Evolutionary conservation across 2,888 invertebrate genomes (phyloP), one percentile per base, ranked within the genome.

Genomic region (Pelosia muscerda): DNA sequence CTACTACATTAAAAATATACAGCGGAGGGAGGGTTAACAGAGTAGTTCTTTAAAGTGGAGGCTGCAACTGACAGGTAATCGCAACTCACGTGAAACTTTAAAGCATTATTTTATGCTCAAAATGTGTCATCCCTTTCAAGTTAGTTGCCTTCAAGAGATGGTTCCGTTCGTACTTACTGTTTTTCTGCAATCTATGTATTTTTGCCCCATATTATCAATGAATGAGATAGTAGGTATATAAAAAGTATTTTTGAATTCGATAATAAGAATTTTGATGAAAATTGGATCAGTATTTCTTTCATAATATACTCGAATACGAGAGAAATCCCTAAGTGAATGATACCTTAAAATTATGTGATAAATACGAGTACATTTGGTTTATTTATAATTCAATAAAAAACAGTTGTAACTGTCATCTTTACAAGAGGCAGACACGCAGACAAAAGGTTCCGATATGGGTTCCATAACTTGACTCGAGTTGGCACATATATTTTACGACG

Each of bases 401-500:
- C n/a, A n/a, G n/a, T 49, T 8, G 19, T n/a, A 49, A 49, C 25
- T 15, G 11, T 0, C 4, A 55, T 13, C 55, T 9, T 55, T 23
- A 15, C 3, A 55, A 23, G 2, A 11, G 23, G 55, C 11, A 23
- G 13, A 0, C 15, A 25, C 6, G 25, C 25, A 15, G 23, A 54
- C 25, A 26, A 23, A n/a, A 23, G 55, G 19, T 26, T 55, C 25
- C 13, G 55, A 19, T 23, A 55, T 55, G 55, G 55, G 55, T 26
- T 19, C 25, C 55, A 26, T 55, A 55, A 55, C 55, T 26, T 55
- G 26, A 23, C 26, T 55, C 55, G 23, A 55, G 25, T 55, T 26
- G 3, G 13, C 55, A 55, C 55, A 55, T 60, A n/a, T 60, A 60
- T 60, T 38, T 60, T 42, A 60, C 23, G 38, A 25, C 19, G 15